These are phyloP conservation scores for Sigmodon hispidus DNA, from an alignment of 2,113 vertebrate species.

Conservation along the genomic window DNA sequence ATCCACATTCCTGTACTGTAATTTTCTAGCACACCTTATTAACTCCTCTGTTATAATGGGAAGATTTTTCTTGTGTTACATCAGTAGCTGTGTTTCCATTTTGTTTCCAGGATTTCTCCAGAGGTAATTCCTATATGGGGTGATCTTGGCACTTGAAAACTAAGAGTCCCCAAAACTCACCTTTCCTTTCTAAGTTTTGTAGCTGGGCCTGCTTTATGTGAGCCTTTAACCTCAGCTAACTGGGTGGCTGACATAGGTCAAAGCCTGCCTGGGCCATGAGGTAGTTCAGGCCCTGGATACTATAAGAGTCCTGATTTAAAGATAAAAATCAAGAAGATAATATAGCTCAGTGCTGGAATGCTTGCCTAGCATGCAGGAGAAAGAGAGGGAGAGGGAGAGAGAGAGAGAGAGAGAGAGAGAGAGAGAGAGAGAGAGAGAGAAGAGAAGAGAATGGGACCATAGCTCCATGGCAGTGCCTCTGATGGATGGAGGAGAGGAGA, in stretches of 20 bases:
- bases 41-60: not conserved
- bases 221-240: not conserved
- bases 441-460: not conserved
- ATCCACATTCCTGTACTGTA: not conserved
- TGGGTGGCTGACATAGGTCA: not conserved
- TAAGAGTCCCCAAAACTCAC: not conserved
- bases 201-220: not conserved
- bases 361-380: not conserved
- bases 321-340: not conserved
- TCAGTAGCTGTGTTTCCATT: conserved; percentile 32
- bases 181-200: not conserved
- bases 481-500: not conserved
- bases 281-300: no score
- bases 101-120: not conserved
- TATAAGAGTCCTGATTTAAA: not conserved
- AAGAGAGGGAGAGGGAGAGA: no score
- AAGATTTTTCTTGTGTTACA: not conserved
- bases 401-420: no score
- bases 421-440: no score
- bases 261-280: not conserved
- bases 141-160: not conserved
- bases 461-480: not conserved
- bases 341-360: not conserved
- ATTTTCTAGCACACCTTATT: not conserved
- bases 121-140: not conserved